Conservation (phyloP, 2,797 vertebrate species). For the Babyrousa celebensis region DNA sequence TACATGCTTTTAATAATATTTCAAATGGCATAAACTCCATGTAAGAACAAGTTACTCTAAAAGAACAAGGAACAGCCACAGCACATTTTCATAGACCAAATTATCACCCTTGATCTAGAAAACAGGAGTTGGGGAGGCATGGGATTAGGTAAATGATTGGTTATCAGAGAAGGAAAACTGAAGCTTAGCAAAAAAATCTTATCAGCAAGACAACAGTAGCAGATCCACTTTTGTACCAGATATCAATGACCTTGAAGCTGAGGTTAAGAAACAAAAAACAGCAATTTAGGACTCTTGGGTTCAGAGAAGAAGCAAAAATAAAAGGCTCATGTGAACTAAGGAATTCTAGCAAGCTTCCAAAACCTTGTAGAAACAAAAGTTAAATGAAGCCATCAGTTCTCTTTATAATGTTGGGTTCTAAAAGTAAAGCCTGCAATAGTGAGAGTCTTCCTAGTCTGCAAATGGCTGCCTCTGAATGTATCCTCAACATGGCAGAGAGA, state of each 20-base stretch:
- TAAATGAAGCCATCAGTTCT: neutral
- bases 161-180: neutral
- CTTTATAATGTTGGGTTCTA: neutral
- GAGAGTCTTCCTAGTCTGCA: neutral
- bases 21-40: conserved; percentile 14
- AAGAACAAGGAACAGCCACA: neutral
- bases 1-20: neutral
- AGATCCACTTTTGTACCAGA: neutral
- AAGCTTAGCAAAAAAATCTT: neutral
- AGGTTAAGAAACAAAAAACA: neutral
- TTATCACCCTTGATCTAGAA: neutral
- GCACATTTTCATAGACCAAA: neutral
- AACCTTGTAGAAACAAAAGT: neutral
- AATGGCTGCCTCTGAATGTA: neutral
- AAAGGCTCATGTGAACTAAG: neutral
- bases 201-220: neutral
- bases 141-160: neutral
- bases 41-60: neutral
- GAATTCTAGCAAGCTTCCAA: neutral
- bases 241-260: neutral
- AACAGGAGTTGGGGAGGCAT: neutral
- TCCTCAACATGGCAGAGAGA: neutral
- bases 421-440: neutral
- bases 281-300: neutral
- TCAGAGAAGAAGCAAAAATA: conserved; percentile 16